A percentile compares a stretch with the other conserved stretches of the same genome.
Conservation (phyloP, 2,113 vertebrate genomes). For the Platanista minor region DNA sequence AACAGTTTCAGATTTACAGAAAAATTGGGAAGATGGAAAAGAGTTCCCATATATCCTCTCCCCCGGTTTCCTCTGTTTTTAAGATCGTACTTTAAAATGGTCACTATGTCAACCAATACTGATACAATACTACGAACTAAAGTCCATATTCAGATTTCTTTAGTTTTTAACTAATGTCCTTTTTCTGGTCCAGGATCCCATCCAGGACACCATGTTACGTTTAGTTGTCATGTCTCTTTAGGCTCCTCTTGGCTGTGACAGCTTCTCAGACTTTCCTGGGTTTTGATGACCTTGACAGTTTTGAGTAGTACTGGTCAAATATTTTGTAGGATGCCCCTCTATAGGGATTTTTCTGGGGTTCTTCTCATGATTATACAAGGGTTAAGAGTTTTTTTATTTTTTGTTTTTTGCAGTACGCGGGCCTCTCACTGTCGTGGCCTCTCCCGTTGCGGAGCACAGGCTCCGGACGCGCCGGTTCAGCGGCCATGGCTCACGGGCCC, state of each 20-base stretch:
- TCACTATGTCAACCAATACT: not conserved
- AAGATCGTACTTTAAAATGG: not conserved
- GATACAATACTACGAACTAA: not conserved
- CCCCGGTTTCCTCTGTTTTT: not conserved
- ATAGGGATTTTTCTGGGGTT: not conserved
- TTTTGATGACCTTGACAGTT: not conserved
- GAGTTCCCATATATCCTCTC: not conserved
- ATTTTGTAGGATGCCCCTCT: not conserved
- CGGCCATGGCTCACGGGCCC: no score
- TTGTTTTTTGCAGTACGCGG: no score
- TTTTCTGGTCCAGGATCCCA: not conserved
- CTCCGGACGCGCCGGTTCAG: no score
- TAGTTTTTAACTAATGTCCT: not conserved
- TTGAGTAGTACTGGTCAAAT: not conserved
- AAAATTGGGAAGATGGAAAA: not conserved
- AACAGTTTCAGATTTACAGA: not conserved
- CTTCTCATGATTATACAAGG: not conserved
- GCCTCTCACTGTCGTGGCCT: no score
- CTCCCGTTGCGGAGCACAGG: no score
- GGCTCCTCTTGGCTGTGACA: not conserved
- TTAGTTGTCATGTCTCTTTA: not conserved
- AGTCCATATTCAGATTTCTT: not conserved
- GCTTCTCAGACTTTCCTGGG: not conserved
- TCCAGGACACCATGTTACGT: not conserved
- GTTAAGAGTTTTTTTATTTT: not conserved